Evolutionary conservation across 2,888 invertebrate species (phyloP).

Genomic region (Colletes collaris): DNA sequence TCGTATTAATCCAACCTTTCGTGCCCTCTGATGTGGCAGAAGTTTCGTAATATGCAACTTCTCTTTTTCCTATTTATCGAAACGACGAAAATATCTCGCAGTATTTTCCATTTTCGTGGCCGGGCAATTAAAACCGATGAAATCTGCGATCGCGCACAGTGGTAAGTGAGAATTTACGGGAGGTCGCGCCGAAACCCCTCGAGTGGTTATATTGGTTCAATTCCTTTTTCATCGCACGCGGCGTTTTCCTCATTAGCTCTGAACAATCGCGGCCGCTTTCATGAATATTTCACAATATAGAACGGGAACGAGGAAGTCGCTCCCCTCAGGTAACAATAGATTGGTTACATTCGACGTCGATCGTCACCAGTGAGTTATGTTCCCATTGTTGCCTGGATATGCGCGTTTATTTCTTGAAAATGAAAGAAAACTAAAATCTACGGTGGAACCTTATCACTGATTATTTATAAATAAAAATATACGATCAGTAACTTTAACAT

Average conservation of each 20-base stretch:
- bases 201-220: slow-evolving; percentile 3
- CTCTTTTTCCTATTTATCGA: too few relatives aligned
- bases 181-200: slow-evolving; percentile 3
- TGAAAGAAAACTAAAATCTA: slow-evolving; percentile 11
- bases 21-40: too few relatives aligned
- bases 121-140: slow-evolving; percentile 20
- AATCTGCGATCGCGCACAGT: slow-evolving; percentile 6
- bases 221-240: slow-evolving; percentile 1
- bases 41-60: too few relatives aligned
- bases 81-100: too few relatives aligned
- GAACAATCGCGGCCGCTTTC: slow-evolving; percentile 40
- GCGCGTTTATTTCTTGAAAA: slow-evolving; percentile 37
- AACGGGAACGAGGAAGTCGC: slow-evolving; percentile 23
- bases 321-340: slow-evolving; percentile 43
- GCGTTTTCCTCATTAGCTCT: slow-evolving; percentile 47
- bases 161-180: slow-evolving; percentile 19
- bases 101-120: slow-evolving; percentile 3
- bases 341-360: slow-evolving; percentile 46
- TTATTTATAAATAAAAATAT: background rate
- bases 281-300: slow-evolving; percentile 49
- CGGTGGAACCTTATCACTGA: slow-evolving; percentile 11
- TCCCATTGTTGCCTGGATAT: slow-evolving; percentile 37
- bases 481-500: too few relatives aligned
- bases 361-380: slow-evolving; percentile 48
- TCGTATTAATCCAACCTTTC: too few relatives aligned